Base-by-base conservation (phyloP, 2,888 invertebrate species). In the Stenurella melanura region DNA sequence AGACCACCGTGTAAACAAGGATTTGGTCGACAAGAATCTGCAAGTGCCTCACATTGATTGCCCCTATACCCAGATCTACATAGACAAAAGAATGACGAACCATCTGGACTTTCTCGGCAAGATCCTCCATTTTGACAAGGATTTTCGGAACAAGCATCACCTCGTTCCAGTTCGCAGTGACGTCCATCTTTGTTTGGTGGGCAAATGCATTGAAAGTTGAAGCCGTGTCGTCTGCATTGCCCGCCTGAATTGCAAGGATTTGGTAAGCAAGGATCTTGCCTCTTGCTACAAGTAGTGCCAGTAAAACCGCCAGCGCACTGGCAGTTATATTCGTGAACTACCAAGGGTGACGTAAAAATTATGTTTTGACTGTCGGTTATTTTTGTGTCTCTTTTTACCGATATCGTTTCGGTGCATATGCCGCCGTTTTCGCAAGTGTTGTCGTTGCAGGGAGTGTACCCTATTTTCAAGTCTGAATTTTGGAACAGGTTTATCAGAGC, bases 71-170 rank as follows among this genome's bases (percentile, higher is more conserved):
- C 97, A 1, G 96, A 95, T 1, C 97, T 93, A 87, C 98, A 98
- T 0, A 96, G 90, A 85, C 98, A 98, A 89, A 96, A 97, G 92
- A 96, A 98, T 38, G 96, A 95, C 34, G 95, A 95, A 64, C 95
- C 95, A 85, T 97, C 96, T 0, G 95, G 94, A 86, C 96, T 96
- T 87, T 96, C 96, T 82, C 96, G 94, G 84, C 98, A 98, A 0
- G 96, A 96, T 1, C 97, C 98, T 10, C 97, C 97, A 87, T 98
- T 97, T 84, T 94, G 93, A 87, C 98, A 98, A 0, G 97, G 97
- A 86, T 95, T 95, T 69, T 93, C 94, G 69, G 94, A 94, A 86
- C 97, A 98, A 0, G 94, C 95, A 84, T 96, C 96, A 42, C 96
- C 95, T 83, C 94, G 92, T 87, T 97, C 96, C 71, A 94, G 88